These are phyloP conservation scores for Drosophila pruinosa DNA, from an alignment of 1,140 invertebrate genomes.

Conservation along the genomic window DNA sequence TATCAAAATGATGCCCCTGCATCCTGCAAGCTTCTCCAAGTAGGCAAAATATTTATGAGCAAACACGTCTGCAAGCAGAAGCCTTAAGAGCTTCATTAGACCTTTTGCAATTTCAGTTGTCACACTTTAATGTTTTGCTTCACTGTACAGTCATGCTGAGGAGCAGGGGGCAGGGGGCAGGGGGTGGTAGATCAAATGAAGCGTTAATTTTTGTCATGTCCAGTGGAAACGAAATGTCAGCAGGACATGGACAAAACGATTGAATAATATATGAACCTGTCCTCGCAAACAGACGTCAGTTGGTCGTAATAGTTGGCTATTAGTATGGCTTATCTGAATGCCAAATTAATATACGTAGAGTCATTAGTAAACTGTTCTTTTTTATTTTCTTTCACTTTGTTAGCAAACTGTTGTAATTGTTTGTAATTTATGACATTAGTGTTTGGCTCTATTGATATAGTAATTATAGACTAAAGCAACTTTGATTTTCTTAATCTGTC, in stretches of 20 bases:
- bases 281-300: slow-evolving; percentile 20
- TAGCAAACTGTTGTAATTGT: background rate
- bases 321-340: slow-evolving; percentile 4
- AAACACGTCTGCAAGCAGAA: slow-evolving; percentile 47
- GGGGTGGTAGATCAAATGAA: slow-evolving; percentile 28
- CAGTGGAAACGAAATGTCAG: slow-evolving; percentile 55
- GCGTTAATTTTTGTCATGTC: slow-evolving; percentile 35
- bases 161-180: background rate
- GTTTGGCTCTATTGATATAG: background rate
- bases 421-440: background rate
- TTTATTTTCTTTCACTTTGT: slow-evolving; percentile 2
- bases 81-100: slow-evolving; percentile 60
- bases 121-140: slow-evolving; percentile 5
- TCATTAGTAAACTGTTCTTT: slow-evolving; percentile 6
- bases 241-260: slow-evolving; percentile 29
- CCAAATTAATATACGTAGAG: slow-evolving; percentile 1
- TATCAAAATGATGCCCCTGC: slow-evolving; percentile 65
- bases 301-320: slow-evolving; percentile 1
- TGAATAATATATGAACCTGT: slow-evolving; percentile 53
- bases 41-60: slow-evolving; percentile 56
- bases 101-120: slow-evolving; percentile 28
- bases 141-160: slow-evolving; percentile 19
- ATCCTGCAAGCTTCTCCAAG: slow-evolving; percentile 49
- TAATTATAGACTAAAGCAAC: background rate
- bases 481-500: background rate